phyloP scores from a whole-genome alignment of 2,113 vertebrate genomes.

The Cebus imitator region DNA sequence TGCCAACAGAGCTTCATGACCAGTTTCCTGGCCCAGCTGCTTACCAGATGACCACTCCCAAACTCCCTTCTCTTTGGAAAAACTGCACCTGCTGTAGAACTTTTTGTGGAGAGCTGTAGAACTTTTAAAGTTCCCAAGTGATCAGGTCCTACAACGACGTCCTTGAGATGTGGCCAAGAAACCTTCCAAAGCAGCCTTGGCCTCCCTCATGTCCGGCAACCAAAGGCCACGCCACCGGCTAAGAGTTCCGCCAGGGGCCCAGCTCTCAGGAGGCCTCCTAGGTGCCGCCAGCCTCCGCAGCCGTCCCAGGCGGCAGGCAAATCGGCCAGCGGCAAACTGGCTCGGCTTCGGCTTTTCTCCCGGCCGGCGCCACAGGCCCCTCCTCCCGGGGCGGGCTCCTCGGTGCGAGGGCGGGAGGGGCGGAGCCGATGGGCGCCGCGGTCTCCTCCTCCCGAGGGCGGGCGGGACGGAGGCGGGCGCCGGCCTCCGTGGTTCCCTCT shows the following conservation, averaged over 20 bases:
- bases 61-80: background rate
- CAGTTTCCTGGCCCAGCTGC: background rate
- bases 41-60: background rate
- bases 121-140: background rate
- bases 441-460: background rate
- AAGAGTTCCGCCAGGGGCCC: background rate
- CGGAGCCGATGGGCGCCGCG: background rate
- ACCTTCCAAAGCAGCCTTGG: background rate
- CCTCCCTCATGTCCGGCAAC: background rate
- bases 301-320: rapidly evolving
- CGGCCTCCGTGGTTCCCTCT: rapidly evolving
- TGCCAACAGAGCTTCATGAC: background rate
- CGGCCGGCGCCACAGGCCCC: background rate
- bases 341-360: background rate
- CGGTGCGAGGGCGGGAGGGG: background rate
- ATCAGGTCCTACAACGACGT: background rate
- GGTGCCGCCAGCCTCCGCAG: background rate
- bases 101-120: background rate
- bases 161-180: background rate
- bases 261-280: background rate
- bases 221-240: background rate
- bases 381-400: rapidly evolving
- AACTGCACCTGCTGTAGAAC: background rate
- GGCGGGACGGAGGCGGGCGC: rapidly evolving
- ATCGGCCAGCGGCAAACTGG: rapidly evolving